These are phyloP conservation scores for Sebastes matsubarae DNA, from an alignment of 2,797 vertebrate genomes.

Conservation along the genomic window DNA sequence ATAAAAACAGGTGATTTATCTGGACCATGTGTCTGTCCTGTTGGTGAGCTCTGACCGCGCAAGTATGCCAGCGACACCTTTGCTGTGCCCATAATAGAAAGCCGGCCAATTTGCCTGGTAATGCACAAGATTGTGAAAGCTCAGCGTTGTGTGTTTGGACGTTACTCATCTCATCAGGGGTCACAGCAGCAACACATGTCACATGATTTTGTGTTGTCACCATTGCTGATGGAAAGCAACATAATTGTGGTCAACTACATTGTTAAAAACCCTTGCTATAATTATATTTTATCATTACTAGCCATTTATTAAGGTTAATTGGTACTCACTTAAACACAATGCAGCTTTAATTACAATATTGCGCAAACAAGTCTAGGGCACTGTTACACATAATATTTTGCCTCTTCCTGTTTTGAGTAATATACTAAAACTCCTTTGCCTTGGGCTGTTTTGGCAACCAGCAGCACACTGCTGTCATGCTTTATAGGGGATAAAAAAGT, in stretches of 20 bases:
- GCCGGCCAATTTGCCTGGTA: slow-evolving; percentile 51
- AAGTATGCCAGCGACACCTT: slow-evolving; percentile 65
- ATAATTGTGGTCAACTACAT: background rate
- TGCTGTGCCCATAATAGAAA: slow-evolving; percentile 59
- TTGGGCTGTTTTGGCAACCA: slow-evolving; percentile 36
- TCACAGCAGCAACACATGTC: slow-evolving; percentile 21
- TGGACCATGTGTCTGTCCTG: slow-evolving; percentile 61
- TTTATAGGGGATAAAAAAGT: slow-evolving; percentile 32
- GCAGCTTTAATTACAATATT: slow-evolving; percentile 31
- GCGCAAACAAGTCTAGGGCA: background rate
- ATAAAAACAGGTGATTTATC: slow-evolving; percentile 77
- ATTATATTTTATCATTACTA: background rate
- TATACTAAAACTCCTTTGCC: slow-evolving; percentile 15
- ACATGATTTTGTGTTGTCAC: slow-evolving; percentile 6
- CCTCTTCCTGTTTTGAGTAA: slow-evolving; percentile 27
- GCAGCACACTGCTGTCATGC: slow-evolving; percentile 31
- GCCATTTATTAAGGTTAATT: background rate
- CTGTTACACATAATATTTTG: background rate
- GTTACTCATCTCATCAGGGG: slow-evolving; percentile 33
- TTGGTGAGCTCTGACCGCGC: slow-evolving; percentile 61
- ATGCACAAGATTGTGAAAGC: slow-evolving; percentile 52
- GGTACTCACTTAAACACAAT: background rate
- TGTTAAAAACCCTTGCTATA: background rate
- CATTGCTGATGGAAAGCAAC: background rate
- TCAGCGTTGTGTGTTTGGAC: slow-evolving; percentile 32